Evolutionary conservation across 2,797 vertebrate species (phyloP), one percentile per base, ranked within the genome.

Genomic region (Cirrhinus mrigala): DNA sequence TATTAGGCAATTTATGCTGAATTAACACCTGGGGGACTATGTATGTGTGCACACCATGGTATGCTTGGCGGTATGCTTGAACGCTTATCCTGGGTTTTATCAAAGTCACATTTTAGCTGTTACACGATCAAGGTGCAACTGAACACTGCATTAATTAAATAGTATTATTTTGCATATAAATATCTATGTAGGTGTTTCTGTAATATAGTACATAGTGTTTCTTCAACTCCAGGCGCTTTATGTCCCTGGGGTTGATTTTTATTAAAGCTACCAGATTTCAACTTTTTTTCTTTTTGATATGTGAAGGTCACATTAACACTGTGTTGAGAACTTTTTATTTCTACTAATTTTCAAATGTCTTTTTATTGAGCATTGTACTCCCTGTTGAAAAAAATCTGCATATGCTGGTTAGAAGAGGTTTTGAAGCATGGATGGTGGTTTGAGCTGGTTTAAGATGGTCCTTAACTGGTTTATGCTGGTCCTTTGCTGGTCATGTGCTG

Each of bases 121-220:
- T 58, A 48, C 16, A 84, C 3, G 18, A 52, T 44, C 44, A 82
- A 84, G 62, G 82, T 84, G 82, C 50, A 68, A 46, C 16, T 69
- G 74, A 86, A 86, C 62, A 76, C 52, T 71, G 52, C 74, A 70
- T 79, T 83, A 84, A 69, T 84, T 78, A 68, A 77, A 77, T 40
- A 69, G 7, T 3, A 83, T 15, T 11, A 54, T 24, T 62, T 48
- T 60, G 20, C n/a, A 62, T 64, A 79, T 62, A 66, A 66, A 68
- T 29, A 68, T 52, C 27, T 52, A 48, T 18, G 52, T 44, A 46
- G 73, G 71, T 82, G 16, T 80, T 69, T 81, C 22, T 69, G n/a
- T 33, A 60, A 62, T 46, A 73, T 62, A 62, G 37, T 16, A 11
- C 9, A 62, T 62, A n/a, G 75, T 77, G 75, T 24, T 79, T 79